Evolutionary conservation across 2,797 vertebrate species (phyloP).

Genomic region (Loris lydekkerianus): DNA sequence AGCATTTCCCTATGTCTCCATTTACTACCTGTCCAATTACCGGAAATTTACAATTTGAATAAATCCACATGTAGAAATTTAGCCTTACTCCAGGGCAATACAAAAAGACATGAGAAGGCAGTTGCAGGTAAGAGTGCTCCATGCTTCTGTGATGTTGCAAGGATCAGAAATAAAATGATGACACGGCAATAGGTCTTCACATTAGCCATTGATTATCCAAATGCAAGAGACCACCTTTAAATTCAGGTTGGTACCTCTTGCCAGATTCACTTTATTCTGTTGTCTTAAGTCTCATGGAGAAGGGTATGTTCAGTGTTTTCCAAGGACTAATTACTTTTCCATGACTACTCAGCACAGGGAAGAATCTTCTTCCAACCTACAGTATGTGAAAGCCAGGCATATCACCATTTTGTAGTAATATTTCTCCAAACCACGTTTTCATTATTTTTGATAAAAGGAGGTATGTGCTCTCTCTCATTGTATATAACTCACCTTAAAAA

Average conservation of each 20-base stretch:
- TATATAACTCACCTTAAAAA: conserved; percentile 20
- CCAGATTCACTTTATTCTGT: neutral
- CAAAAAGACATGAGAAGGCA: neutral
- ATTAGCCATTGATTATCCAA: neutral
- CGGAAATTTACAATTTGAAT: neutral
- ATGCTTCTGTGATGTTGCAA: neutral
- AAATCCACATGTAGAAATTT: conserved; percentile 1
- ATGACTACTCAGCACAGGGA: neutral
- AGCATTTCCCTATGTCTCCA: neutral
- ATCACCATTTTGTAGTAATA: neutral
- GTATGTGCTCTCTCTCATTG: neutral
- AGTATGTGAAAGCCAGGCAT: neutral
- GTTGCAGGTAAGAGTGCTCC: neutral
- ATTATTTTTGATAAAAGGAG: conserved; percentile 1
- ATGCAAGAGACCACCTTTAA: neutral
- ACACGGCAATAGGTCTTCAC: neutral
- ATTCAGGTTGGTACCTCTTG: neutral
- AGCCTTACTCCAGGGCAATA: neutral
- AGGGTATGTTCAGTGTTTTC: neutral
- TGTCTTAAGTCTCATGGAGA: neutral
- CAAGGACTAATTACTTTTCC: neutral
- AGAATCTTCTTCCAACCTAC: neutral
- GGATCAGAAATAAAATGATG: neutral
- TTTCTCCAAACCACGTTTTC: neutral
- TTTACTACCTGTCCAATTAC: neutral